Evolutionary conservation across 35 echinoderm and acorn worm species (phyloP).

Genomic region (Diadema setosum): DNA sequence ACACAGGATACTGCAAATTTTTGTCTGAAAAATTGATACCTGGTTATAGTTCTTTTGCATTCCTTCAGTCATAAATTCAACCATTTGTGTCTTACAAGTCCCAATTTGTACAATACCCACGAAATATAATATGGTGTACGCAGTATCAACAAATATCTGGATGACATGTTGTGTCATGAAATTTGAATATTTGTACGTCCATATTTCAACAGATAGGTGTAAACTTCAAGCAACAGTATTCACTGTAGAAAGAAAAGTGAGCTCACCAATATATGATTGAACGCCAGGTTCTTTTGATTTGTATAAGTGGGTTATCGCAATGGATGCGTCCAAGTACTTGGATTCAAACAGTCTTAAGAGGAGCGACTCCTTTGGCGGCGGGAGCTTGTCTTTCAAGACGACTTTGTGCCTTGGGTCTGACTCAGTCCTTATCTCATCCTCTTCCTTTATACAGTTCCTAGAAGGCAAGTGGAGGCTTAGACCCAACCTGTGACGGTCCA

Average conservation of each 20-base stretch:
- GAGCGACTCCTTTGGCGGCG: conserved; percentile 89
- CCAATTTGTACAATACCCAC: too few relatives aligned
- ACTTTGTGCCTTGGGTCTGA: conserved; percentile 1
- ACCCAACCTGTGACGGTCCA: neutral
- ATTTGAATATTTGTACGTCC: too few relatives aligned
- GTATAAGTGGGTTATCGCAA: conserved; percentile 96
- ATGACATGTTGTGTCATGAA: too few relatives aligned
- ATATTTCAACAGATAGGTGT: neutral
- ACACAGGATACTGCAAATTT: too few relatives aligned
- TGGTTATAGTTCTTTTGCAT: too few relatives aligned
- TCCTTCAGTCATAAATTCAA: too few relatives aligned
- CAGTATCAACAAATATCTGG: too few relatives aligned
- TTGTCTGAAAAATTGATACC: too few relatives aligned
- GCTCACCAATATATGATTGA: conserved; percentile 96
- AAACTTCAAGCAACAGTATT: neutral
- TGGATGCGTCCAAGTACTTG: conserved; percentile 92
- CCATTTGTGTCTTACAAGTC: too few relatives aligned
- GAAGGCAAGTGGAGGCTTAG: conserved; percentile 73
- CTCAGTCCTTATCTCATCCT: conserved; percentile 35
- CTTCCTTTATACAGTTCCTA: conserved; percentile 43
- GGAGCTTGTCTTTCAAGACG: conserved; percentile 78
- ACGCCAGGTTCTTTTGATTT: conserved; percentile 98
- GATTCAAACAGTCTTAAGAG: conserved; percentile 98
- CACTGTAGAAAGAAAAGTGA: neutral
- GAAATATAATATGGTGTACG: too few relatives aligned